Percentiles rank a stretch among this genome's conserved stretches.
Conservation (phyloP, 1,140 invertebrate genomes). For the Nymphalis io region DNA sequence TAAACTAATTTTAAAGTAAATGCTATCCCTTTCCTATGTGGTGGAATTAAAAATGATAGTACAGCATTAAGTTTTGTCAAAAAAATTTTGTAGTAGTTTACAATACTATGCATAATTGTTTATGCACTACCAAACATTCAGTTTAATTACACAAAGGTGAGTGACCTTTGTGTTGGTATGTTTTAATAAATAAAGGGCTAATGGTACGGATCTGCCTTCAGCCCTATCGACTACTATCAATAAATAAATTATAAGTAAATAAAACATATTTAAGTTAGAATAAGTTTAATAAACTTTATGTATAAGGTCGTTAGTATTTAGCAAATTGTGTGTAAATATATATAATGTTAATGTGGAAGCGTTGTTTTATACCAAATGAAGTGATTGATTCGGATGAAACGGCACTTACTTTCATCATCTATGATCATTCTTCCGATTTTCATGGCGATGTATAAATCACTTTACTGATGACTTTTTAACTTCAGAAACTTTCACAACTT, state of each 20-base stretch:
- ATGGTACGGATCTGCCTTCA: too few relatives aligned
- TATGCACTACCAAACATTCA: too few relatives aligned
- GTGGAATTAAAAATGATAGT: too few relatives aligned
- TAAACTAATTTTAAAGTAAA: too few relatives aligned
- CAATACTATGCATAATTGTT: too few relatives aligned
- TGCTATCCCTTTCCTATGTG: too few relatives aligned
- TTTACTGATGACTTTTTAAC: background rate
- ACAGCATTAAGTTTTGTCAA: too few relatives aligned
- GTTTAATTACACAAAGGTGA: too few relatives aligned
- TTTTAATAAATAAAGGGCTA: too few relatives aligned
- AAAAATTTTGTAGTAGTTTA: too few relatives aligned
- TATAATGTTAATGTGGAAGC: slow-evolving; percentile 38
- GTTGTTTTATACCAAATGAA: slow-evolving; percentile 54
- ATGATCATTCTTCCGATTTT: slow-evolving; percentile 14
- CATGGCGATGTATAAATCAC: background rate
- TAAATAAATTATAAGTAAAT: background rate
- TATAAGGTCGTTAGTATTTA: slow-evolving; percentile 22
- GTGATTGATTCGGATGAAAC: slow-evolving; percentile 32
- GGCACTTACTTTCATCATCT: slow-evolving; percentile 28
- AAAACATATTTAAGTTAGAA: slow-evolving; percentile 13
- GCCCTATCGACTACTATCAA: too few relatives aligned
- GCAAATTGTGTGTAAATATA: slow-evolving; percentile 41
- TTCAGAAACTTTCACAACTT: background rate
- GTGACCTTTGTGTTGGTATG: too few relatives aligned
- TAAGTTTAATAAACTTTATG: slow-evolving; percentile 15